Base-by-base conservation (phyloP, 2,797 vertebrate genomes). In the Toxotes lorentzi region DNA sequence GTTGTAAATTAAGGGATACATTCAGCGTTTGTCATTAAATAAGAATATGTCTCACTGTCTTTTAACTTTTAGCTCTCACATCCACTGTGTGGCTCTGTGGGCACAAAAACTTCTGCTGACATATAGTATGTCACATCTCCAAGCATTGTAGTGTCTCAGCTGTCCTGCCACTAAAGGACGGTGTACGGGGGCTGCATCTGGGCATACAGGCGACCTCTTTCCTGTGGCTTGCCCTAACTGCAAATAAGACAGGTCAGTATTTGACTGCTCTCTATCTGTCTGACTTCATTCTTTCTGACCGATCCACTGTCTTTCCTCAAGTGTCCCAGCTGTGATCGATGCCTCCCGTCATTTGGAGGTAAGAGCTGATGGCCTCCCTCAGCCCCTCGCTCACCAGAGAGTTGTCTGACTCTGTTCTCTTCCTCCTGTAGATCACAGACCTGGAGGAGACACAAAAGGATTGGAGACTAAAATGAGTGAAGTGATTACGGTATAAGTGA, bases 361-460 rank as follows among this genome's bases (percentile, higher is more conserved):
- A 97, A 70, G 97, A 97, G 90, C 79, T 94, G 83, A 98, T 93
- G 86, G 97, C 94, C 57, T 98, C 96, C 74, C 95, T 92, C 70
- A 97, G 93, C 1, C 97, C 97, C 70, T 95, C 95, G 1, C 97
- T 98, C 89, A 97, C 91, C 69, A 96, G 93, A 35, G 92, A 95
- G 2, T 93, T 89, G 11, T 93, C 93, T 0, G 66, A 91, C 0
- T 87, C 73, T 1, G 86, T 76, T 16, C 85, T 50, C 0, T 91
- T 83, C 73, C 89, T 94, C 0, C 69, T 89, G 43, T 96, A 87
- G 62, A 97, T 86, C 78, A 94, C 72, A 0, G 95, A 96, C 76
- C 97, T 99, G 82, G 27, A 74, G 77, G 13, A 64, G 48, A 82
- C 41, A 81, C 13, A 35, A 4, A 50, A 21, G 5, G 32, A 7